Conservation (phyloP, 2,113 vertebrate species). For the Electrona antarctica region DNA sequence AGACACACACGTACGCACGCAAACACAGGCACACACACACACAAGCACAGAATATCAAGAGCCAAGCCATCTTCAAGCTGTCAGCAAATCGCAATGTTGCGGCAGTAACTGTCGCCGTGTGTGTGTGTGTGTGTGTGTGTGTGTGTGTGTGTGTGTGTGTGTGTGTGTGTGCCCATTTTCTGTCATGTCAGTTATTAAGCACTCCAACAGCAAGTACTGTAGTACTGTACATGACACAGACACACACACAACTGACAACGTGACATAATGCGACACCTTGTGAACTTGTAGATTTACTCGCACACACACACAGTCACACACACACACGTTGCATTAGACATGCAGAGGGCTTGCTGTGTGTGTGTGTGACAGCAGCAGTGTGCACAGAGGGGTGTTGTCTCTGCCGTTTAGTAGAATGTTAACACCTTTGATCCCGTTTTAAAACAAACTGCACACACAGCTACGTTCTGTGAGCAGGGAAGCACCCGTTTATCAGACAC, state of each 20-base stretch:
- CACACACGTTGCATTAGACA: not conserved
- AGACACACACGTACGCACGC: slow-evolving; percentile 7
- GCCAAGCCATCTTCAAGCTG: slow-evolving; percentile 35
- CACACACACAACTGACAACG: not conserved
- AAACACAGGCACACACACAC: not conserved
- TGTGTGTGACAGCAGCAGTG: no score
- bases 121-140: slow-evolving; percentile 16
- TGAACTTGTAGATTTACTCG: slow-evolving; percentile 1
- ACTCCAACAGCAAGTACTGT: not conserved
- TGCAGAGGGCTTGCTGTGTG: no score
- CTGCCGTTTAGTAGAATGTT: no score
- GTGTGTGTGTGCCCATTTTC: not conserved
- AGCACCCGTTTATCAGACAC: no score
- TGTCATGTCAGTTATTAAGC: no score
- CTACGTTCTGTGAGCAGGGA: no score
- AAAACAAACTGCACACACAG: no score
- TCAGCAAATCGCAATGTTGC: slow-evolving; percentile 32
- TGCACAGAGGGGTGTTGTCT: no score
- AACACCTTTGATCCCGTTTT: no score
- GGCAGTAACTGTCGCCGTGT: slow-evolving; percentile 4
- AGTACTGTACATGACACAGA: not conserved
- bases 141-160: slow-evolving; percentile 18
- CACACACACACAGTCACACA: slow-evolving; percentile 16
- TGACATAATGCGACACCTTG: not conserved
- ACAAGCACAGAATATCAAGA: slow-evolving; percentile 34